Conservation (phyloP, 2,113 vertebrate species). For the Zosterops hypoxanthus region DNA sequence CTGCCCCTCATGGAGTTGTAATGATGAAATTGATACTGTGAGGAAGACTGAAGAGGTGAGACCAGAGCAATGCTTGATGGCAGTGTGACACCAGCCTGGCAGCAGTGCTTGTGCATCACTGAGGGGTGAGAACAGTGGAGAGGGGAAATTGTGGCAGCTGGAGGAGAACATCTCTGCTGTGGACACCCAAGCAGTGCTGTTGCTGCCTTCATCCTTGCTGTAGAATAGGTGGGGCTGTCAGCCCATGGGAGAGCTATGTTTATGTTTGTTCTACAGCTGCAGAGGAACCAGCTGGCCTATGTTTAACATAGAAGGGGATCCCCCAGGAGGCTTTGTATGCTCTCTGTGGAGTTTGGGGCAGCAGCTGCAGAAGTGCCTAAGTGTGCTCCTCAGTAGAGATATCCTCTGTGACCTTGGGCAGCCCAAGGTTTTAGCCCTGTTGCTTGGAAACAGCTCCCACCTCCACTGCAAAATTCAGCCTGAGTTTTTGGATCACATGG, state of each 20-base stretch:
- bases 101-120: background rate
- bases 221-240: background rate
- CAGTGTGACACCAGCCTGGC: background rate
- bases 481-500: background rate
- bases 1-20: background rate
- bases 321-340: background rate
- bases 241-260: background rate
- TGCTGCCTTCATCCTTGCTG: background rate
- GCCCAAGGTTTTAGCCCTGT: background rate
- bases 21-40: background rate
- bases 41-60: background rate
- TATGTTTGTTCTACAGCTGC: background rate
- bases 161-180: background rate
- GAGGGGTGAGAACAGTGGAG: background rate
- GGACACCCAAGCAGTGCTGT: background rate
- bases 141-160: background rate
- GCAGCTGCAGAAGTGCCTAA: background rate
- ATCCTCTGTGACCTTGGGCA: background rate
- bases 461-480: background rate
- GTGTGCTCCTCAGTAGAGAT: background rate
- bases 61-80: background rate
- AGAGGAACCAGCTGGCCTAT: slow-evolving; percentile 1
- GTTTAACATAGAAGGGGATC: background rate
- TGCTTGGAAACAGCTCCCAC: background rate
- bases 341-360: background rate